Base-by-base conservation (phyloP, 2,888 invertebrate genomes). In the Spatulosminthurus flaviceps region DNA sequence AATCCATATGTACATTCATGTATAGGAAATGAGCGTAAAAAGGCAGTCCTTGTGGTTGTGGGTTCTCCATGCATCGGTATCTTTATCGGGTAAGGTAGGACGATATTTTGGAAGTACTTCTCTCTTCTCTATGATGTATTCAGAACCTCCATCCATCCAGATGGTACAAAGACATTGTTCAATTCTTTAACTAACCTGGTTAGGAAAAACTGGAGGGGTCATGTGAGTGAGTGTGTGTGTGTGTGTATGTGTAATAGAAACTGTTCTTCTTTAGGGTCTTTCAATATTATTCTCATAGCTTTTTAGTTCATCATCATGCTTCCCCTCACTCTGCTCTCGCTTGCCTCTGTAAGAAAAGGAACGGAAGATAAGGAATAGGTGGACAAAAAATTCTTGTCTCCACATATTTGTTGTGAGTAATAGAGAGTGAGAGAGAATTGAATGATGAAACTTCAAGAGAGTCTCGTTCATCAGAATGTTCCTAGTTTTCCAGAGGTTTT, bases 101-200 rank as follows among this genome's bases (percentile, higher is more conserved):
- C 69, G 28, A 16, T 21, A 70, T 11, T 43, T 76, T 77, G 29
- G 41, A 71, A 42, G 29, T 70, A 72, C 61, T 66, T 34, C n/a
- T n/a, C n/a, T 64, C 51, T 69, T 60, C 60, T 13, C 19, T 51
- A 51, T 51, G 51, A 51, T 51, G 51, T 51, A 51, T 51, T 51
- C 51, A 13, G 61, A 34, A 71, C 70, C n/a, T n/a, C n/a, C n/a
- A n/a, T n/a, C n/a, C n/a, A 29, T 78, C 77, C 80, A 80, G 80
- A 80, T 80, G 80, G 80, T 80, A 42, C 73, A 80, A 73, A 80
- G 80, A 80, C 80, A 80, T 80, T 80, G 80, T 80, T 80, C 80
- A 51, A 78, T 78, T 70, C 60, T 77, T 60, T 69, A 77, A n/a
- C n/a, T n/a, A n/a, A 78, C 77, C 74, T 74, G 73, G 80, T 77